Base-by-base conservation (phyloP, 2,113 vertebrate genomes). In the Camelus bactrianus region DNA sequence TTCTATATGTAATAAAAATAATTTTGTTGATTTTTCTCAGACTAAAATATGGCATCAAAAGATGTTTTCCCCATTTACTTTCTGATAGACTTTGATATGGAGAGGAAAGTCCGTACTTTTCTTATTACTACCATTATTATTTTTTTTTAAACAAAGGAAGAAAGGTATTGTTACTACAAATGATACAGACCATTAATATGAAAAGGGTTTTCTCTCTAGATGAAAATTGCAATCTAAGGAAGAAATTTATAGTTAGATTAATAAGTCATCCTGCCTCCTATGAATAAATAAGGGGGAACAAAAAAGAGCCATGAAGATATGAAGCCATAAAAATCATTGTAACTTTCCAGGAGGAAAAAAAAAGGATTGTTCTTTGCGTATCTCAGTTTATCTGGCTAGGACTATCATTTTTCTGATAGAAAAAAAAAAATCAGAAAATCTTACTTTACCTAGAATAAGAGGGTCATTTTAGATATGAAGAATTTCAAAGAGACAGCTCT, bases 1-100 rank as follows among this genome's bases (percentile, higher is more conserved):
- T 98, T 97, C 97, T 96, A 93, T 79, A 96, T 93, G 95, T 98
- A 98, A 96, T 95, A 77, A 94, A 96, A 98, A 70, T 97, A 87
- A 20, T 69, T 95, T 92, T 97, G 93, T 91, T 97, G 54, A 93
- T 97, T 98, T 97, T 96, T 75, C 82, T 93, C 76, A 73, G 94
- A 79, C 96, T 88, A 62, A 73, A 69, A 65, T 65, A 80, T 77
- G 15, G 19, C 5, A 60, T 95, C 81, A 58, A 89, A 97, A 81
- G 84, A 52, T 10, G 15, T 67, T 76, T 60, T 83, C 81, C 46
- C 72, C 91, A 13, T 93, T 73, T 70, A 67, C 75, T 70, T 88
- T 94, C 72, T 92, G 77, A 62, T 89, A 72, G 56, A 86, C 56
- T 70, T 67, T 93, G 92, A 85, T 89, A 86, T 83, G 89, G 91